Evolutionary conservation across 2,888 invertebrate genomes (phyloP), one percentile per base, ranked within the genome.

Genomic region (Halocaridina rubra): DNA sequence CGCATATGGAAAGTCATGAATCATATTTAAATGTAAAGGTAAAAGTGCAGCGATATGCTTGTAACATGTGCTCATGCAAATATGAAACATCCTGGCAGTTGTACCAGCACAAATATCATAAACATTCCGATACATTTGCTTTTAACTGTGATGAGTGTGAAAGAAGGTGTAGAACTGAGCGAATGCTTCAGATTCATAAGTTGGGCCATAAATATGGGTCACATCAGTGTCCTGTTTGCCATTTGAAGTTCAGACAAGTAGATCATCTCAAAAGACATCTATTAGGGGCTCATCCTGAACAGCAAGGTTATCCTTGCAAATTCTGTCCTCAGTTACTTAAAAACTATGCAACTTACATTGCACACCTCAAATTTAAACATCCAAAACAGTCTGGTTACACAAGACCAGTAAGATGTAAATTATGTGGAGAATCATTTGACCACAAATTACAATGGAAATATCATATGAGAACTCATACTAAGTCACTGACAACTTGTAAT

Each of bases 131-230:
- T 13, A 39, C 75, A 5, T 84, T 80, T 24, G 29, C 61, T 22
- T 84, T 75, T 27, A 79, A 84, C 19, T 84, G 84, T 33, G 79
- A 74, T 59, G 84, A 84, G 53, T 84, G 84, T 53, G 84, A 84
- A 74, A 72, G 79, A 16, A 79, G 74, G 29, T 84, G 79, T 33
- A 74, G 84, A 39, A 79, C 80, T 10, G 67, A 64, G n/a, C 39
- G 79, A 19, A 69, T 75, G 32, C 75, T 79, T 33, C 27, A 27
- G 29, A 74, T 79, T 16, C 84, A 84, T 67, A 79, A 46, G 27
- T 67, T 64, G 84, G 84, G 84, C 1, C 84, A 84, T 59, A 72
- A 67, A 19, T 84, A 79, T 33, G 84, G 84, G n/a, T 24, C 79
- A 7, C 84, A 84, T 33, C 84, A 84, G 57, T 84, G 84, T 32